Evolutionary conservation across 2,797 vertebrate genomes (phyloP).

Genomic region (Thalassophryne amazonica): DNA sequence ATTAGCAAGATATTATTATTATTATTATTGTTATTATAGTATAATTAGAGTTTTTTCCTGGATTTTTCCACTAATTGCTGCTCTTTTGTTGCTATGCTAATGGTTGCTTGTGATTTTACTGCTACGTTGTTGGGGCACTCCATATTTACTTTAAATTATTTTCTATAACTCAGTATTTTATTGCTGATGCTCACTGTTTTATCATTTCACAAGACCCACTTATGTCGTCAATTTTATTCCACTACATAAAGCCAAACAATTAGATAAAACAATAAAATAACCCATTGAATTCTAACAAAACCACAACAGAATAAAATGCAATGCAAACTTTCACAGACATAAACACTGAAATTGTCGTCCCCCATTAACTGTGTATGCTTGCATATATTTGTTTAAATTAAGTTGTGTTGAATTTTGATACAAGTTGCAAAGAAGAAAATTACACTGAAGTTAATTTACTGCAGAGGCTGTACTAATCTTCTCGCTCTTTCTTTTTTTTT

Average conservation of each 20-base stretch:
- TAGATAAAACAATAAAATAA: not conserved
- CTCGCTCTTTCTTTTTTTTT: constrained; percentile 23
- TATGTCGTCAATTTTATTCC: not conserved
- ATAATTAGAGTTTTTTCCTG: too few relatives aligned
- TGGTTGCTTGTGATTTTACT: not conserved
- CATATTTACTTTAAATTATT: not conserved
- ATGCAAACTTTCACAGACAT: not conserved
- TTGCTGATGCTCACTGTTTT: not conserved
- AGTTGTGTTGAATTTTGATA: not conserved
- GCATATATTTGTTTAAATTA: not conserved
- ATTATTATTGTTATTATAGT: too few relatives aligned
- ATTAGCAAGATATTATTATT: too few relatives aligned
- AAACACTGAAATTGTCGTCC: too few relatives aligned
- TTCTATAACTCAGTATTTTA: too few relatives aligned
- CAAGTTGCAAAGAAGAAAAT: not conserved
- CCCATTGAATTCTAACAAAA: not conserved
- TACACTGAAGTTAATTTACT: constrained; percentile 8
- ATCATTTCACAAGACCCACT: not conserved
- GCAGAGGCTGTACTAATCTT: constrained; percentile 27
- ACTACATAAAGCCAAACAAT: not conserved
- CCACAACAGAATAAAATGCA: not conserved
- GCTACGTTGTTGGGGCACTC: not conserved
- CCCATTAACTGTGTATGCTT: not conserved
- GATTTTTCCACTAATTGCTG: too few relatives aligned
- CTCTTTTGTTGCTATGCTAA: not conserved